Evolutionary conservation across 1,140 invertebrate genomes (phyloP).

Genomic region (Sycophila sp.): DNA sequence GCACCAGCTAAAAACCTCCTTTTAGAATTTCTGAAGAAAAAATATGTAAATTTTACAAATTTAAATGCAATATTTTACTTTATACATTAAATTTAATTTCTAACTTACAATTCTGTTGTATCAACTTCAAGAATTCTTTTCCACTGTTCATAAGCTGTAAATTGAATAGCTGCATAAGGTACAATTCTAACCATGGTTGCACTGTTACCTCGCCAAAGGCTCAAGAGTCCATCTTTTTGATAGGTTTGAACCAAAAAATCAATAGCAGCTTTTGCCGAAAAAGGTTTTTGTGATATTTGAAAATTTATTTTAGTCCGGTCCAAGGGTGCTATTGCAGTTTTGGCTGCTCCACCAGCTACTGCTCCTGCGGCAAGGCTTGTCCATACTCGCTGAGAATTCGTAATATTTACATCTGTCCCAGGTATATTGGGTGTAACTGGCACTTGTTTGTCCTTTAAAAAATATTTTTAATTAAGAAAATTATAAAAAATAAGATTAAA

Average conservation of each 20-base stretch:
- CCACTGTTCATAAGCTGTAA: conserved; percentile 96
- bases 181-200: conserved; percentile 97
- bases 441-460: not conserved
- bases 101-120: conserved; percentile 72
- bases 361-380: conserved; percentile 85
- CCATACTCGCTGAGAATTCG: conserved; percentile 69
- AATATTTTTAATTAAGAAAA: not conserved
- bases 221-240: conserved; percentile 79
- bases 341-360: conserved; percentile 92
- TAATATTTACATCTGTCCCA: conserved; percentile 38
- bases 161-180: conserved; percentile 97
- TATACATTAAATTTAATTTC: too few species aligned
- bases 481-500: not conserved
- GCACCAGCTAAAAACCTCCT: conserved; percentile 87
- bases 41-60: not conserved
- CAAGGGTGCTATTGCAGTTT: conserved; percentile 95
- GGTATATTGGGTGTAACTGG: not conserved
- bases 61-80: not conserved
- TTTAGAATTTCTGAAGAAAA: not conserved
- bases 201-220: conserved; percentile 96
- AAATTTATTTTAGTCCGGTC: conserved; percentile 99
- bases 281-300: conserved; percentile 84
- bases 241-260: conserved; percentile 80
- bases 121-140: conserved; percentile 84
- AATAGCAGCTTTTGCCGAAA: conserved; percentile 81